Evolutionary conservation across 1,140 invertebrate species (phyloP).

Genomic region (Lysiphlebus fabarum): DNA sequence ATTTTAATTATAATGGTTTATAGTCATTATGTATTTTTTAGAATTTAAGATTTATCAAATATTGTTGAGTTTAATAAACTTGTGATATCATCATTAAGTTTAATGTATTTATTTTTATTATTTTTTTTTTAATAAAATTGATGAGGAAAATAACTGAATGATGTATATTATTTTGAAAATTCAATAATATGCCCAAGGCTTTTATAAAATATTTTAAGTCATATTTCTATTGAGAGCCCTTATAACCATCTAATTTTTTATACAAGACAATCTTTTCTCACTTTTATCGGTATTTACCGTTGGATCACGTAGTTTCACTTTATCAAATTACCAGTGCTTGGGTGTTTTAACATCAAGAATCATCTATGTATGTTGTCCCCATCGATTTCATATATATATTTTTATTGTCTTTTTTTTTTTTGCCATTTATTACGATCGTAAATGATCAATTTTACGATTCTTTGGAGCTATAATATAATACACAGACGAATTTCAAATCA

Average conservation of each 20-base stretch:
- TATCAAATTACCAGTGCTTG: conserved; percentile 12
- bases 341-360: conserved; percentile 11
- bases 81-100: no score
- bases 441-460: conserved; percentile 18
- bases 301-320: conserved; percentile 16
- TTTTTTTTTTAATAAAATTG: no score
- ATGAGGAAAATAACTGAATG: no score
- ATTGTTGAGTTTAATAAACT: no score
- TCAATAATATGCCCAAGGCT: no score
- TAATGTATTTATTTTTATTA: no score
- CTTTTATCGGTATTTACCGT: conserved; percentile 18
- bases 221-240: not conserved
- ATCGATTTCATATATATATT: not conserved
- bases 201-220: no score
- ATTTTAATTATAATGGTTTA: no score
- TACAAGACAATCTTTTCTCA: conserved; percentile 9
- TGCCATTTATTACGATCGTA: conserved; percentile 18
- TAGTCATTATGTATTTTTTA: no score
- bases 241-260: conserved; percentile 12
- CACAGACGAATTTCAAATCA: no score
- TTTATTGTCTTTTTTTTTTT: conserved; percentile 12
- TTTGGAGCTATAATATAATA: not conserved
- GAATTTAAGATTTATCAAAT: no score
- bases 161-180: no score
- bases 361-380: conserved; percentile 6